Evolutionary conservation across 2,797 vertebrate species (phyloP).

Genomic region (Myripristis jacobus): DNA sequence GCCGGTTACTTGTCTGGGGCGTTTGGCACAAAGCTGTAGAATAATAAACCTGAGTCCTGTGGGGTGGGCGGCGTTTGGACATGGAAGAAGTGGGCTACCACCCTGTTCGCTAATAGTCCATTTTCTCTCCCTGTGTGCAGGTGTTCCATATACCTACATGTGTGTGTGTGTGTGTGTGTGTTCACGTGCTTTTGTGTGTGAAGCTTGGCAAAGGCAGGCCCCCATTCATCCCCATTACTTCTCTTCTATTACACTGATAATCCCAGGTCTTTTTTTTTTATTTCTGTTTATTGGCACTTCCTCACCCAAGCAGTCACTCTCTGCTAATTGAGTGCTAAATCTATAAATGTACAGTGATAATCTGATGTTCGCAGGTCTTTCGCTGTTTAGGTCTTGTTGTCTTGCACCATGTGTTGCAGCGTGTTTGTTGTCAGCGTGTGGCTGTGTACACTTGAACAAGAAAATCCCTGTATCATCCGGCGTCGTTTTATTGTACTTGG

Average conservation of each 20-base stretch:
- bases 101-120: conserved; percentile 44
- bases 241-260: conserved; percentile 27
- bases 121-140: neutral
- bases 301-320: neutral
- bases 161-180: too few relatives aligned
- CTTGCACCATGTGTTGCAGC: too few relatives aligned
- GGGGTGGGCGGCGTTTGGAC: conserved; percentile 59
- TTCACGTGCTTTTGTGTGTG: neutral
- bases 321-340: neutral
- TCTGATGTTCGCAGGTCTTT: neutral
- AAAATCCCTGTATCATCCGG: too few relatives aligned
- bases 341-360: too few relatives aligned
- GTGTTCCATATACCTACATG: conserved; percentile 1
- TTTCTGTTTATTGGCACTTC: conserved; percentile 23
- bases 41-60: conserved; percentile 56
- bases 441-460: too few relatives aligned
- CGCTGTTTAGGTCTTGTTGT: too few relatives aligned
- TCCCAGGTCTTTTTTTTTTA: conserved; percentile 29
- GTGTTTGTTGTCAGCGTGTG: too few relatives aligned
- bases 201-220: conserved; percentile 26
- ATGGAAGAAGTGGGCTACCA: conserved; percentile 46
- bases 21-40: conserved; percentile 45
- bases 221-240: conserved; percentile 58
- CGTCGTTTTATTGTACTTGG: too few relatives aligned
- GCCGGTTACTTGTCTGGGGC: too few relatives aligned